Conservation (phyloP, 2,888 invertebrate species). For the Drosophila crucigera region DNA sequence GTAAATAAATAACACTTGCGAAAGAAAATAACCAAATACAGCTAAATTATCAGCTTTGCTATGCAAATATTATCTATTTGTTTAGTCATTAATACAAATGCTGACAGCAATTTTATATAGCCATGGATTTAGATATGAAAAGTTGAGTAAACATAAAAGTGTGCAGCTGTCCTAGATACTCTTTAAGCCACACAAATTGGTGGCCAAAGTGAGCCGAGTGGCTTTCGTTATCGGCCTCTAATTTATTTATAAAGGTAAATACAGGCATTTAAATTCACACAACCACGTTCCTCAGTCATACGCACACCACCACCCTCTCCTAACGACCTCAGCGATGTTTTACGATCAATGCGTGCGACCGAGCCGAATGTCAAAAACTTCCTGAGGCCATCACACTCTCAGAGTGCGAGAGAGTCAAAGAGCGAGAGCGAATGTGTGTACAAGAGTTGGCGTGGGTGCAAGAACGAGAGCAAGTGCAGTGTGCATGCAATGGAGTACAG, state of each 20-base stretch:
- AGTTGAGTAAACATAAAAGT: constrained; percentile 63
- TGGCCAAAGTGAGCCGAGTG: constrained; percentile 43
- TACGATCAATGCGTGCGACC: constrained; percentile 22
- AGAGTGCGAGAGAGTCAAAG: neutral
- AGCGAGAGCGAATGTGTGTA: constrained; percentile 14
- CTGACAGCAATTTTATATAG: constrained; percentile 15
- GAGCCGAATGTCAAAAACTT: constrained; percentile 42
- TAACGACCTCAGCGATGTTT: constrained; percentile 3
- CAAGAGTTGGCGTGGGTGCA: constrained; percentile 26
- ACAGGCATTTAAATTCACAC: constrained; percentile 67
- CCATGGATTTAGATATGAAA: constrained; percentile 34
- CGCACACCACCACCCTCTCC: neutral
- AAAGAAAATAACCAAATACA: constrained; percentile 1
- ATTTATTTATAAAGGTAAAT: constrained; percentile 73
- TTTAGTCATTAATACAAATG: constrained; percentile 5
- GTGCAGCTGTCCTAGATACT: constrained; percentile 40
- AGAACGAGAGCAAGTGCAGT: constrained; percentile 1
- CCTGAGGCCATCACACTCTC: constrained; percentile 33
- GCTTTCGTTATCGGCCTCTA: constrained; percentile 62
- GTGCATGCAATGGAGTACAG: constrained; percentile 24
- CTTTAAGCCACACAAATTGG: constrained; percentile 49
- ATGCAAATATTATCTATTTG: constrained; percentile 20
- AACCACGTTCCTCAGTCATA: constrained; percentile 11
- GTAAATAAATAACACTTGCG: neutral
- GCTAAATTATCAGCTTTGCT: neutral